Percentiles rank a stretch among this genome's conserved stretches.
Conservation (phyloP, 1,140 invertebrate genomes). For the Sitodiplosis mosellana region DNA sequence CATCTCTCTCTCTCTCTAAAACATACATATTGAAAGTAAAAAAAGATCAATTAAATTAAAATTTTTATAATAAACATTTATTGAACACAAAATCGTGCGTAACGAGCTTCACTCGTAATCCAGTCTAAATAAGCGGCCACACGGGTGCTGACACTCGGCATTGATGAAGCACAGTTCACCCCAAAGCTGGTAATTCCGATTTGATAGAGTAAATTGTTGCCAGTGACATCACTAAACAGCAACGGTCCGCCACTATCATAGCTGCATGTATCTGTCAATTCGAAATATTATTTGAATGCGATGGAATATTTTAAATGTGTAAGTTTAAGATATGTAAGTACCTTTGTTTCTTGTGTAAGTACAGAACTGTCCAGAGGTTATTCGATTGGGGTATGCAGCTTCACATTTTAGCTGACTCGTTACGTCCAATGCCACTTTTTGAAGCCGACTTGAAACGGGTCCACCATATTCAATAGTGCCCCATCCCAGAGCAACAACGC, state of each 20-base stretch:
- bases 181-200: constrained; percentile 26
- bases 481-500: not conserved
- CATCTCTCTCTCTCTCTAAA: no score
- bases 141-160: constrained; percentile 24
- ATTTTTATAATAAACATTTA: no score
- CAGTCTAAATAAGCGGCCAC: not conserved
- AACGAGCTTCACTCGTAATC: not conserved
- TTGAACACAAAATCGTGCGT: no score
- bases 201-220: constrained; percentile 23
- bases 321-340: no score
- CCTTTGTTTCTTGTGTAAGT: not conserved
- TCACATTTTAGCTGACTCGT: not conserved
- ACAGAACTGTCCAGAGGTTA: not conserved
- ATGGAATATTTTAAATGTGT: not conserved
- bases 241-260: constrained; percentile 19
- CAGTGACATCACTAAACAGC: constrained; percentile 12
- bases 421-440: not conserved
- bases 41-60: no score
- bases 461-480: not conserved
- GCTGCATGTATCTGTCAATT: not conserved
- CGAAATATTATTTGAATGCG: not conserved
- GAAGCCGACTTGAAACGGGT: not conserved
- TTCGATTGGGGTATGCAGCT: not conserved
- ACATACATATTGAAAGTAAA: no score
- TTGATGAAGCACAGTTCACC: constrained; percentile 22